These are phyloP conservation scores for Cyanoderma ruficeps DNA, from an alignment of 2,113 vertebrate genomes.

Conservation along the genomic window DNA sequence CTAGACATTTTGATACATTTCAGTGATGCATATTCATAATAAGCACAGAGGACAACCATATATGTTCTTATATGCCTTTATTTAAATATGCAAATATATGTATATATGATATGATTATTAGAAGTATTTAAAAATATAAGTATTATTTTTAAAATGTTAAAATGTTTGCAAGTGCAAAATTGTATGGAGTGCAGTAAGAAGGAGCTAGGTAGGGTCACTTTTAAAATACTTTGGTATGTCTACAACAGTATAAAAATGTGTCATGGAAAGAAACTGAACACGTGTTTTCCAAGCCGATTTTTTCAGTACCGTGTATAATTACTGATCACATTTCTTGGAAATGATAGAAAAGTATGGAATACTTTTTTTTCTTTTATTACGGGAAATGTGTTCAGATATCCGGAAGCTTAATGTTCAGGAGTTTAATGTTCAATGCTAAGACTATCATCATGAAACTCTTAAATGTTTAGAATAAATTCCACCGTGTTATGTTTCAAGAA, in stretches of 20 bases:
- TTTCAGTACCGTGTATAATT: not conserved
- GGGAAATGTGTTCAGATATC: not conserved
- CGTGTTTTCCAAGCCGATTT: not conserved
- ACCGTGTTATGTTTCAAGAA: not conserved
- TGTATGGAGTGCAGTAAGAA: not conserved
- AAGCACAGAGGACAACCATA: not conserved
- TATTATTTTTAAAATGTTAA: not conserved
- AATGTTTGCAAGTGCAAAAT: not conserved
- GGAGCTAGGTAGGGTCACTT: not conserved
- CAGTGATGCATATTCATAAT: not conserved
- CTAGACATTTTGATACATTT: not conserved
- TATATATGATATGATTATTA: not conserved
- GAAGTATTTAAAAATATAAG: not conserved
- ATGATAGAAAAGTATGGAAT: not conserved
- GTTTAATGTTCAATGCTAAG: not conserved
- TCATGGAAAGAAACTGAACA: not conserved
- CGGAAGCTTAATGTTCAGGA: not conserved
- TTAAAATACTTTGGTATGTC: not conserved
- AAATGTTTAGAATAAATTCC: not conserved
- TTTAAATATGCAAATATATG: not conserved
- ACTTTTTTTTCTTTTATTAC: not conserved
- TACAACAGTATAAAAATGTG: not conserved
- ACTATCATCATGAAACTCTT: not conserved
- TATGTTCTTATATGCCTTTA: not conserved
- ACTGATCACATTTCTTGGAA: not conserved